Percentiles rank a stretch among this genome's conserved stretches.
Conservation (phyloP, 2,888 invertebrate species). For the Ypsolopha scabrella region DNA sequence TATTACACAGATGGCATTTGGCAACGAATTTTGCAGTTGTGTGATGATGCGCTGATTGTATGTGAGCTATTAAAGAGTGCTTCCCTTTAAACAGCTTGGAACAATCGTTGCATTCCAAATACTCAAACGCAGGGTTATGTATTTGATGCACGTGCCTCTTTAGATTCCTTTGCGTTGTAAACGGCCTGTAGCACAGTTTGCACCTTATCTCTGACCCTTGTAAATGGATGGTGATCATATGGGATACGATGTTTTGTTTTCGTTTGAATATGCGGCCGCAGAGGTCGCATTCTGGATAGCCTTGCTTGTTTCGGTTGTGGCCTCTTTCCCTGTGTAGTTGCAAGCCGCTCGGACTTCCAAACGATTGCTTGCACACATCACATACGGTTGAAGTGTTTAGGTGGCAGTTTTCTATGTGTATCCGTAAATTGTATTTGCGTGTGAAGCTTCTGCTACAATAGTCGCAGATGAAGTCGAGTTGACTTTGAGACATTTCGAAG, state of each 20-base stretch:
- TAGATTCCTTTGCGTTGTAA: conserved; percentile 40
- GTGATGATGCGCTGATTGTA: conserved; percentile 26
- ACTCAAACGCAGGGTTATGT: conserved; percentile 36
- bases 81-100: conserved; percentile 37
- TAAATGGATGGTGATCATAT: conserved; percentile 47
- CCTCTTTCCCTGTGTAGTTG: conserved; percentile 35
- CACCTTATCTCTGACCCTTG: conserved; percentile 35
- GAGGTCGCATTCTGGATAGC: conserved; percentile 46
- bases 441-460: conserved; percentile 45
- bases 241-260: conserved; percentile 48
- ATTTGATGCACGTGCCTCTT: conserved; percentile 38
- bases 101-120: conserved; percentile 40
- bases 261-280: conserved; percentile 48
- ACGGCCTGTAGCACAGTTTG: conserved; percentile 30
- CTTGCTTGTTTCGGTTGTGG: conserved; percentile 35
- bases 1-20: conserved; percentile 36
- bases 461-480: conserved; percentile 25
- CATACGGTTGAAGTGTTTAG: conserved; percentile 33
- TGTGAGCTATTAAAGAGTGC: conserved; percentile 33
- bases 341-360: conserved; percentile 37
- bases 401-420: conserved; percentile 50
- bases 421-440: conserved; percentile 45
- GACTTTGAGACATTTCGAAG: neutral
- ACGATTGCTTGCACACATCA: conserved; percentile 35
- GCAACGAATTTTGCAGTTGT: conserved; percentile 16